phyloP scores from a whole-genome alignment of 2,797 vertebrate genomes.

The Ambastaia sidthimunki region DNA sequence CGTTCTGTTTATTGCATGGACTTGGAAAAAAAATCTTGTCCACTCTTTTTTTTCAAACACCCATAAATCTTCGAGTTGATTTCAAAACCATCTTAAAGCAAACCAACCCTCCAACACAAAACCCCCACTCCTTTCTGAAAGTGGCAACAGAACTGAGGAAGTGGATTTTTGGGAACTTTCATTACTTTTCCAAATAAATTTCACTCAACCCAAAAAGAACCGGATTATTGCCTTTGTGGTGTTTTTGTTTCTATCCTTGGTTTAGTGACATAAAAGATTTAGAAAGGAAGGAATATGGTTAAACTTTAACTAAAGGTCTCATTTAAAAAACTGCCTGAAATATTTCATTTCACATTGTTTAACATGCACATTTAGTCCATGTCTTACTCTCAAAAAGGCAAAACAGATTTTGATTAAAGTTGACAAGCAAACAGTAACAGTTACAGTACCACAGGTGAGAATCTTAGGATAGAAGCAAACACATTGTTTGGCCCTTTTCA shows the following conservation, averaged over 20 bases:
- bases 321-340: constrained; percentile 1
- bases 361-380: background rate
- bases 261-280: background rate
- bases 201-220: constrained; percentile 71
- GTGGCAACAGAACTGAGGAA: constrained; percentile 75
- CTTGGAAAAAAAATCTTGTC: background rate
- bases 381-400: background rate
- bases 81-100: constrained; percentile 24
- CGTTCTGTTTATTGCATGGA: background rate
- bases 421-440: constrained; percentile 10
- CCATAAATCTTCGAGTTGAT: constrained; percentile 4
- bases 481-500: background rate
- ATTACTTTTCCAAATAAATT: constrained; percentile 83
- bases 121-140: constrained; percentile 29
- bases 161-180: constrained; percentile 77
- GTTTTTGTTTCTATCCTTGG: constrained; percentile 59
- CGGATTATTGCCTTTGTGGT: constrained; percentile 74
- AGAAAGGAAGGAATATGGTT: constrained; percentile 12
- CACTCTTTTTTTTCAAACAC: background rate
- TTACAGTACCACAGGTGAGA: background rate
- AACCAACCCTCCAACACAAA: constrained; percentile 43
- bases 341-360: background rate
- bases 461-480: background rate
- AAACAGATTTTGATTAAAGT: constrained; percentile 3
- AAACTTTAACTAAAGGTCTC: constrained; percentile 10